A percentile compares a stretch with the other conserved stretches of the same genome.
Conservation (phyloP, 2,888 invertebrate genomes). For the Aleiodes alternator region DNA sequence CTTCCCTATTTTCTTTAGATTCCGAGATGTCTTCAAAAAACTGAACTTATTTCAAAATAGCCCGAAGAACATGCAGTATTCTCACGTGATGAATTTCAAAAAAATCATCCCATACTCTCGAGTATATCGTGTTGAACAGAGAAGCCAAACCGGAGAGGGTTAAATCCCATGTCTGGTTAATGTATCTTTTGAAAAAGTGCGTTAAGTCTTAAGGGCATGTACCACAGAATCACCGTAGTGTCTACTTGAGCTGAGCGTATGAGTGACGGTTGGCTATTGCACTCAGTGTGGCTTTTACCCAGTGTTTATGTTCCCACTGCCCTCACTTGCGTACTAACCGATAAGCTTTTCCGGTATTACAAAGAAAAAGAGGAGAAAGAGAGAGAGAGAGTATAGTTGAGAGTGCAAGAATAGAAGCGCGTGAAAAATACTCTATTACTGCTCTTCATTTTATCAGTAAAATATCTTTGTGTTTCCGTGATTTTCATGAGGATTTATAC, state of each 20-base stretch:
- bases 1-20: not conserved
- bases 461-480: not conserved
- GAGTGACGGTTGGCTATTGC: slow-evolving; percentile 35
- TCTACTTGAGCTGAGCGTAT: slow-evolving; percentile 37
- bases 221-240: slow-evolving; percentile 25
- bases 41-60: not conserved
- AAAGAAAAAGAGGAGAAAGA: slow-evolving; percentile 22
- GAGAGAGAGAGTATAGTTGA: not conserved
- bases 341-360: slow-evolving; percentile 65
- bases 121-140: slow-evolving; percentile 52
- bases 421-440: slow-evolving; percentile 47
- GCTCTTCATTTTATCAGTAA: slow-evolving; percentile 18
- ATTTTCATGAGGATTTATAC: slow-evolving; percentile 20
- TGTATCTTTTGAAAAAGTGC: slow-evolving; percentile 60
- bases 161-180: slow-evolving; percentile 64
- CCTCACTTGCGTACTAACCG: slow-evolving; percentile 52
- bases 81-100: not conserved
- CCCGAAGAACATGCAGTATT: not conserved
- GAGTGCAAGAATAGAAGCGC: not conserved
- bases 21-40: not conserved
- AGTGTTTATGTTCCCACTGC: slow-evolving; percentile 65
- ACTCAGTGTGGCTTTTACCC: slow-evolving; percentile 34
- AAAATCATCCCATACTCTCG: slow-evolving; percentile 47
- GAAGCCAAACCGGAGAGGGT: slow-evolving; percentile 50
- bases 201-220: slow-evolving; percentile 58